Conservation (phyloP, 1,140 invertebrate species). For the Sinella curviseta region DNA sequence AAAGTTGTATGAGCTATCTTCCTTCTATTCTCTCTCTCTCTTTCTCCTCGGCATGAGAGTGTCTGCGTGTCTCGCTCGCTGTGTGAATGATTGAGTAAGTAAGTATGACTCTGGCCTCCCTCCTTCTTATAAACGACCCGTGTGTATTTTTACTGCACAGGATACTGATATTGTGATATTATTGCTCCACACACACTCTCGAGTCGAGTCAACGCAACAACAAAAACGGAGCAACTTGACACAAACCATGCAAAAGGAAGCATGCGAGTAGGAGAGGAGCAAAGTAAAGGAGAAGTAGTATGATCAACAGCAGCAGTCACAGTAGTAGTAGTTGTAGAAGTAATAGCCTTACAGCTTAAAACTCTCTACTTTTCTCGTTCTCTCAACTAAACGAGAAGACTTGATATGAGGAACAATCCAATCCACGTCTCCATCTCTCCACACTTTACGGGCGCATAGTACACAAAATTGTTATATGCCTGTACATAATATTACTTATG, state of each 20-base stretch:
- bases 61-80: not conserved
- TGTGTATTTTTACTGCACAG: not conserved
- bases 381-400: too few relatives aligned
- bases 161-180: not conserved
- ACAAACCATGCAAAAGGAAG: not conserved
- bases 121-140: not conserved
- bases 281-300: not conserved
- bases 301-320: not conserved
- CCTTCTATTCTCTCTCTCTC: not conserved
- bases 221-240: slow-evolving; percentile 22
- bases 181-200: not conserved
- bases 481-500: not conserved
- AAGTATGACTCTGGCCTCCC: slow-evolving; percentile 15
- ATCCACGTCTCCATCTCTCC: not conserved
- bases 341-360: too few relatives aligned
- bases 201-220: not conserved
- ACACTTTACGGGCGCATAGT: not conserved
- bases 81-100: slow-evolving; percentile 16
- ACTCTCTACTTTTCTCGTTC: too few relatives aligned
- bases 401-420: not conserved
- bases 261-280: too few relatives aligned
- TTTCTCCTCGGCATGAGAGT: not conserved
- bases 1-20: slow-evolving; percentile 12
- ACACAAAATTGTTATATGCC: too few relatives aligned
- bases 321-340: too few relatives aligned